These are phyloP conservation scores for Nemoura dubitans DNA, from an alignment of 2,888 invertebrate genomes.

Conservation along the genomic window DNA sequence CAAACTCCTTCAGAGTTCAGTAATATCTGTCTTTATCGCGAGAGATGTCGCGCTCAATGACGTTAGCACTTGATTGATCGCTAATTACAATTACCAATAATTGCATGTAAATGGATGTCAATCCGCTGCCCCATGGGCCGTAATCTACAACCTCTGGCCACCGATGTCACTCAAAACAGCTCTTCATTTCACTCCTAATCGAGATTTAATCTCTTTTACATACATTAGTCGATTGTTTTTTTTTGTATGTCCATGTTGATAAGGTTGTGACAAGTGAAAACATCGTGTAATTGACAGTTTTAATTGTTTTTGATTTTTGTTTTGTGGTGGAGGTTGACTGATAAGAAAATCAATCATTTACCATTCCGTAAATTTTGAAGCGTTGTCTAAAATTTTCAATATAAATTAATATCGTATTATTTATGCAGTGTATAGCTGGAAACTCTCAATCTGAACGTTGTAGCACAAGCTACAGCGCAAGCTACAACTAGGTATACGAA, in stretches of 20 bases:
- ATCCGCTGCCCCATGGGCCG: neutral
- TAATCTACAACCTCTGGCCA: neutral
- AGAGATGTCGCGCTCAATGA: neutral
- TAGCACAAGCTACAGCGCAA: too few species aligned
- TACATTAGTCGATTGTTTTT: neutral
- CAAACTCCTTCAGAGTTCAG: neutral
- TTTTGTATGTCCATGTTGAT: neutral
- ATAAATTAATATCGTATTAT: too few species aligned
- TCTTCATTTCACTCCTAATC: neutral
- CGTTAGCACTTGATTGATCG: neutral
- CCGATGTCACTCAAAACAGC: neutral
- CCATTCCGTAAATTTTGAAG: too few species aligned
- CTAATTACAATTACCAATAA: neutral
- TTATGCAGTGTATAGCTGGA: too few species aligned
- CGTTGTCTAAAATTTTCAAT: too few species aligned
- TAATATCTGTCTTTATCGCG: slow-evolving; percentile 1
- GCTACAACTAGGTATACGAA: too few species aligned
- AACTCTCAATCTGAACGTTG: too few species aligned
- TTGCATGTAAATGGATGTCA: neutral
- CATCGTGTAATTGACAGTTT: neutral
- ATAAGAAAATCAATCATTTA: neutral
- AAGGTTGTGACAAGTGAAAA: neutral
- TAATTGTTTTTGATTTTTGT: neutral
- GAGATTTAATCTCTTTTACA: neutral
- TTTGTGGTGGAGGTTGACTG: neutral